phyloP scores from a whole-genome alignment of 2,888 invertebrate genomes.

The Thymelicus lineola region DNA sequence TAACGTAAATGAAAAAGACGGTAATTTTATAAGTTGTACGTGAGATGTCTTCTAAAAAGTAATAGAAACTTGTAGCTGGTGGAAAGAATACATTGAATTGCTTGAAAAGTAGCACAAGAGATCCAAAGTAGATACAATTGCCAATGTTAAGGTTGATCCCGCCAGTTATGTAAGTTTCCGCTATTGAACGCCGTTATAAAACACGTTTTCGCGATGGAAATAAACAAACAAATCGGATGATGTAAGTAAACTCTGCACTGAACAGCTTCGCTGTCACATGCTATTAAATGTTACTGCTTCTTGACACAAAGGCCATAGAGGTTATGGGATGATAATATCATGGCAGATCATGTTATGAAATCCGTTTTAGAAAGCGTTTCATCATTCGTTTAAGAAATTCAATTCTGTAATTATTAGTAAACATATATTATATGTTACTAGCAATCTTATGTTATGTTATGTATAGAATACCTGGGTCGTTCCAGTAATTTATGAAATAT shows the following conservation, averaged over 20 bases:
- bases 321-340: not conserved
- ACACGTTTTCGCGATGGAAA: constrained; percentile 17
- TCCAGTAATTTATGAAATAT: too few species aligned
- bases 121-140: constrained; percentile 15
- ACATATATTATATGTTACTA: too few species aligned
- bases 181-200: constrained; percentile 12
- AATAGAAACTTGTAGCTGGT: not conserved
- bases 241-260: constrained; percentile 8
- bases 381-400: too few species aligned
- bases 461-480: too few species aligned
- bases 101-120: not conserved
- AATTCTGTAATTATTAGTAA: not conserved
- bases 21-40: not conserved
- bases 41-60: too few species aligned
- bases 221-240: constrained; percentile 28
- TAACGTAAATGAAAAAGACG: not conserved
- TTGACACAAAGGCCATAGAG: not conserved
- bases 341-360: not conserved
- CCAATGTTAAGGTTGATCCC: constrained; percentile 25
- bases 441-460: too few species aligned
- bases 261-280: constrained; percentile 15
- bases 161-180: constrained; percentile 20
- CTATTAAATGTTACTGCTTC: not conserved
- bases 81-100: not conserved
- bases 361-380: not conserved